Conservation (phyloP, 2,797 vertebrate species). For the Enteromius argenteus region DNA sequence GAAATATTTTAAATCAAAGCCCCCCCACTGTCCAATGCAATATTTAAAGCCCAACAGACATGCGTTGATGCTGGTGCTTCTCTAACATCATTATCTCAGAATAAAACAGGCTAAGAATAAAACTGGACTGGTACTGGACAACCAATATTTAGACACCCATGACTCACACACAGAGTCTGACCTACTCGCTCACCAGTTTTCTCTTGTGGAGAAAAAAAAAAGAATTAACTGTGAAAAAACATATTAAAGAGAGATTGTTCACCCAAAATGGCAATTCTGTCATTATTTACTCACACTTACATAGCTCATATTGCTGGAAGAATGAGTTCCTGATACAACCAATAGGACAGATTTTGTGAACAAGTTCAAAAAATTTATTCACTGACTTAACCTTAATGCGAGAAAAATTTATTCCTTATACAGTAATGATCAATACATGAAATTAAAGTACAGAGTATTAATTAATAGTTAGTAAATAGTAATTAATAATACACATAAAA, state of each 20-base stretch:
- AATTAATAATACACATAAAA: too few species aligned
- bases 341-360: not conserved
- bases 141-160: conserved; percentile 9
- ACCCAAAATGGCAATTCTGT: not conserved
- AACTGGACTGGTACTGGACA: not conserved
- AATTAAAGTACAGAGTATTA: too few species aligned
- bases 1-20: not conserved
- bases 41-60: not conserved
- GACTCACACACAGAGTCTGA: conserved; percentile 5
- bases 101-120: conserved; percentile 17
- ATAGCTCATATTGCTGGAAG: not conserved
- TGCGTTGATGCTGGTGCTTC: not conserved
- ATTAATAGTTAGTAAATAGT: too few species aligned
- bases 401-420: not conserved
- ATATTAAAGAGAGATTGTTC: not conserved
- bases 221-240: not conserved
- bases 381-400: not conserved
- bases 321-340: not conserved
- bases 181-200: not conserved
- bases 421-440: not conserved
- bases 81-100: conserved; percentile 8
- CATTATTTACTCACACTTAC: not conserved
- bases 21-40: not conserved
- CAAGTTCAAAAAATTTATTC: not conserved
- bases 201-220: not conserved